Evolutionary conservation across 2,113 vertebrate genomes (phyloP).

Genomic region (Salvator merianae): DNA sequence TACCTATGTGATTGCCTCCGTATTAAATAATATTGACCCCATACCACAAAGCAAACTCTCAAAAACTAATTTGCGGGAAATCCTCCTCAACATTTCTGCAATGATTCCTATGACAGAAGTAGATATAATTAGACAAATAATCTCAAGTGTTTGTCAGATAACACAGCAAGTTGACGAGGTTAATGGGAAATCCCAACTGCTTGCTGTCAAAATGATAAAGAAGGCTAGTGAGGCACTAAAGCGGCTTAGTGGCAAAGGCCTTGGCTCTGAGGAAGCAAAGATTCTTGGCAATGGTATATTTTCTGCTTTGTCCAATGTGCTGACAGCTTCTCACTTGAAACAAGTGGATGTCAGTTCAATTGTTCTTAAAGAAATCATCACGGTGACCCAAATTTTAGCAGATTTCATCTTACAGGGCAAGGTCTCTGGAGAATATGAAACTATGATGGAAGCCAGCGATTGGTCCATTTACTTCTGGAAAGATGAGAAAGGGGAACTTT

Average conservation of each 20-base stretch:
- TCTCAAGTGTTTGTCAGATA: constrained; percentile 48
- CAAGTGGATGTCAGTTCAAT: not conserved
- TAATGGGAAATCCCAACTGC: not conserved
- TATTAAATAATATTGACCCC: constrained; percentile 57
- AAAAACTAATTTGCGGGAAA: constrained; percentile 40
- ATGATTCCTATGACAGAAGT: constrained; percentile 31
- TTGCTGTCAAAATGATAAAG: constrained; percentile 30
- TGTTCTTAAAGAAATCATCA: constrained; percentile 37
- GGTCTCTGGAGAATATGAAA: constrained; percentile 66
- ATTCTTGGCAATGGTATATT: constrained; percentile 66
- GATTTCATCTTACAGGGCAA: constrained; percentile 59
- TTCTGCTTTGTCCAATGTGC: constrained; percentile 61
- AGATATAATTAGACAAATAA: constrained; percentile 65
- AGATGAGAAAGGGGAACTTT: constrained; percentile 37
- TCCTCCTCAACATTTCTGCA: constrained; percentile 51
- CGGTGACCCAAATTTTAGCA: constrained; percentile 49
- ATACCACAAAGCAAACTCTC: not conserved
- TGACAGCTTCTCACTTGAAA: constrained; percentile 53
- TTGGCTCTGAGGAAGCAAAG: constrained; percentile 64
- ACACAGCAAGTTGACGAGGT: constrained; percentile 54
- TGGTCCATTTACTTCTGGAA: constrained; percentile 69
- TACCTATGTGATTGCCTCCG: constrained; percentile 55
- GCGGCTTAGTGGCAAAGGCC: not conserved
- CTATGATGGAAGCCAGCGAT: constrained; percentile 43
- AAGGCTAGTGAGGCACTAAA: constrained; percentile 48